Evolutionary conservation across 2,888 invertebrate genomes (phyloP), one percentile per base, ranked within the genome.

Genomic region (Abrostola triplasia): DNA sequence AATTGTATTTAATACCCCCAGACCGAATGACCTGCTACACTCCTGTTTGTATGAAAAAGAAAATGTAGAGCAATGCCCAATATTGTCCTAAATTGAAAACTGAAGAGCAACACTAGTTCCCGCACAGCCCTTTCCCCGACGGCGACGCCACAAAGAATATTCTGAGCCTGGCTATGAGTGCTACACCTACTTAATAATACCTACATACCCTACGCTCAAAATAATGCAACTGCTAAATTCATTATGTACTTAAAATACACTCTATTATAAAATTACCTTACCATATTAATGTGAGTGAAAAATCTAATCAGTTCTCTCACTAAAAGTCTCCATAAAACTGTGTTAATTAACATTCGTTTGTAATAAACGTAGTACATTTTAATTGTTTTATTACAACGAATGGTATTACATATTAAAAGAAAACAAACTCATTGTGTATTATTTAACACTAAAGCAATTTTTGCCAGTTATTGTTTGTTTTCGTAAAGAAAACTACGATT

Each of bases 71-170:
- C 24, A 24, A 4, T 24, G 24, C 24, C 24, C 1, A 24, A 24
- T 2, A 24, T 2, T 24, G 24, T 24, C 24, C 24, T 2, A 24
- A 24, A 2, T 24, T 24, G 4, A 4, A 24, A 4, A 24, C 24
- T 24, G 24, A 24, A 24, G 24, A 1, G 24, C 79, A 73, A 48
- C 83, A 60, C 82, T 84, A 74, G 8, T 59, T 50, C 49, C 71
- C 74, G 70, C 79, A 68, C 73, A 77, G 64, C 72, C 70, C 81
- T 77, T 73, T 74, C 67, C 64, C 64, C 63, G 55, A 72, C 67
- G 59, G 60, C 63, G 55, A 73, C 67, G 58, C 73, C 77, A 76
- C 75, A 82, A 81, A 81, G 78, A 82, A 78, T 81, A 82, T 82
- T 78, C 73, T 59, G 64, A 77, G 76, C 77, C 59, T 77, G 75